Evolutionary conservation across 2,797 vertebrate species (phyloP), one percentile per base, ranked within the genome.

Genomic region (Diplodus sargus): DNA sequence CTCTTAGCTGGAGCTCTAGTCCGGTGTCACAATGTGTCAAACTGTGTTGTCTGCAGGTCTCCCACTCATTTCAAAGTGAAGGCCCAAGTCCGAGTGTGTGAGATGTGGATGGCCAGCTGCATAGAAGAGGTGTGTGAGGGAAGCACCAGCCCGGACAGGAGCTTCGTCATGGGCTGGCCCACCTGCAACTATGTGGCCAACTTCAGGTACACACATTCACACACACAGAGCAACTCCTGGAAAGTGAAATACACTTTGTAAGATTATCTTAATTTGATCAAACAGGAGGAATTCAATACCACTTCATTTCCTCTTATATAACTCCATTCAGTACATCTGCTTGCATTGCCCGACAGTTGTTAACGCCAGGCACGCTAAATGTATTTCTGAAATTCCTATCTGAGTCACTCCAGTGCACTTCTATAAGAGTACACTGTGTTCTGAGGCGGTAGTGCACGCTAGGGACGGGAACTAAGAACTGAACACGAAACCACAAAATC

Each of bases 81-180:
- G 90, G 94, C 94, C 65, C 96, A 95, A 76, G 95, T 95, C 7
- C 91, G 95, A 45, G 94, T 97, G 81, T 95, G 95, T 87, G 97
- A 99, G 89, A 97, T 97, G 96, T 99, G 98, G 98, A 98, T 91
- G 11, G 96, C 97, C 0, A 94, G 91, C 88, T 99, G 97, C 90
- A 94, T 96, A 91, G 97, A 98, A 42, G 97, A 97, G 91, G 97
- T 99, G 66, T 98, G 96, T 77, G 98, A 99, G 85, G 96, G 96
- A 42, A 97, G 96, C 89, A 97, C 95, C 4, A 96, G 90, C 72
- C 92, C 94, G 0, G 93, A 95, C 76, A 94, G 89, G 69, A 97
- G 97, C 84, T 99, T 99, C 22, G 97, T 99, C 83, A 86, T 99
- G 91, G 98, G 98, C 82, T 99, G 98, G 98, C 98, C 97, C 74